These are phyloP conservation scores for Acleris holmiana DNA, from an alignment of 2,888 invertebrate species.

Conservation along the genomic window DNA sequence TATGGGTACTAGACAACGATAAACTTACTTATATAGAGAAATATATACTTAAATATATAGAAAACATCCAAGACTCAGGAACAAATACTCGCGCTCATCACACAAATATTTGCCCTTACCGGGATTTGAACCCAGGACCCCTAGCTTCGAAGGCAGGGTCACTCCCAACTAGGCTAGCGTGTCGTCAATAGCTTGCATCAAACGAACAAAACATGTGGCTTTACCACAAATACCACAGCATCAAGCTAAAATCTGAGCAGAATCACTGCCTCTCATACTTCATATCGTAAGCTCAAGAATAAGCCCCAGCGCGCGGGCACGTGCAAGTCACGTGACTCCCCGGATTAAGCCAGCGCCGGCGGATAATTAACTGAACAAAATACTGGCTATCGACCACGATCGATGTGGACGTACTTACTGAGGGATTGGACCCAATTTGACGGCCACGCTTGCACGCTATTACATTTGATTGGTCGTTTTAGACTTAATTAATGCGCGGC, in stretches of 20 bases:
- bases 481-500: slow-evolving; percentile 42
- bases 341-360: slow-evolving; percentile 74
- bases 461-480: slow-evolving; percentile 45
- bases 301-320: slow-evolving; percentile 62
- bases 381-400: slow-evolving; percentile 67
- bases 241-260: slow-evolving; percentile 3
- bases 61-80: too few species aligned
- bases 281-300: slow-evolving; percentile 52
- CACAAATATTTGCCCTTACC: too few species aligned
- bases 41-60: too few species aligned
- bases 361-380: slow-evolving; percentile 83
- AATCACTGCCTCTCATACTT: slow-evolving; percentile 27
- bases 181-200: too few species aligned
- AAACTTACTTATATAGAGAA: too few species aligned
- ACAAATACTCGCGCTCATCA: too few species aligned
- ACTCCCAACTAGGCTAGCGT: too few species aligned
- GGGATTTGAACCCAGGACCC: too few species aligned
- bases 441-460: slow-evolving; percentile 48
- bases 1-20: too few species aligned
- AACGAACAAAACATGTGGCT: too few species aligned
- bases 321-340: slow-evolving; percentile 79
- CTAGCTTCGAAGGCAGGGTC: too few species aligned
- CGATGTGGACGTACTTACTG: slow-evolving; percentile 48
- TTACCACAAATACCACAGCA: neutral
- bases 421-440: slow-evolving; percentile 48